Percentiles rank a stretch among this genome's conserved stretches.
Evolutionary conservation across 2,888 invertebrate genomes (phyloP).

Genomic region (Petrolisthes manimaculis): DNA sequence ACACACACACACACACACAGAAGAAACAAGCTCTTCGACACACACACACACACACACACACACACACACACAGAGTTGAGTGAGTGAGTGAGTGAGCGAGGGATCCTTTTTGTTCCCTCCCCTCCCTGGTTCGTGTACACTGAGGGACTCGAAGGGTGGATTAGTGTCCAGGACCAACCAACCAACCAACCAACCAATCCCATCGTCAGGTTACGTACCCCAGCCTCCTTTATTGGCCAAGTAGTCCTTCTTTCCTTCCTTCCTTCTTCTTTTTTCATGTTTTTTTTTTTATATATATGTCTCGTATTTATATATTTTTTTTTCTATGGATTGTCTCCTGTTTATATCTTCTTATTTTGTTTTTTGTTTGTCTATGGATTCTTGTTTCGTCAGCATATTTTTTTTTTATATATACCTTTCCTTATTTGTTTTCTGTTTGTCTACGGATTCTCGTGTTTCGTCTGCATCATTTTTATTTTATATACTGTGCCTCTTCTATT

Average conservation of each 20-base stretch:
- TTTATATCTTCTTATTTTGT: too few species aligned
- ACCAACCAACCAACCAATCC: neutral
- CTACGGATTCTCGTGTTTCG: neutral
- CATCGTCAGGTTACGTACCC: constrained; percentile 34
- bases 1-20: neutral
- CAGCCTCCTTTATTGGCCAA: neutral
- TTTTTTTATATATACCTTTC: constrained; percentile 19
- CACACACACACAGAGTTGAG: neutral
- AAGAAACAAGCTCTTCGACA: too few species aligned
- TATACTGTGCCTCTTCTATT: too few species aligned
- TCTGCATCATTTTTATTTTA: too few species aligned
- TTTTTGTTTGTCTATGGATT: too few species aligned
- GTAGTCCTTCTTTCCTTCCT: neutral
- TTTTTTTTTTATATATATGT: constrained; percentile 15
- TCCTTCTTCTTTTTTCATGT: neutral
- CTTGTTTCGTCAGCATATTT: too few species aligned
- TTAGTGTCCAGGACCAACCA: constrained; percentile 21
- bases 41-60: constrained; percentile 3
- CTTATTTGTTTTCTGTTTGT: constrained; percentile 19
- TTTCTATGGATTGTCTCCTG: too few species aligned
- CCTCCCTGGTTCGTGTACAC: neutral
- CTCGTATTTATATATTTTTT: too few species aligned
- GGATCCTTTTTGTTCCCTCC: constrained; percentile 6
- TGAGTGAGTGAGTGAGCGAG: neutral
- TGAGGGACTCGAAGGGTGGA: constrained; percentile 2